A percentile compares a stretch with the other conserved stretches of the same genome.
These are phyloP conservation scores for Cyclura pinguis DNA, from an alignment of 2,797 vertebrate species.

Conservation along the genomic window DNA sequence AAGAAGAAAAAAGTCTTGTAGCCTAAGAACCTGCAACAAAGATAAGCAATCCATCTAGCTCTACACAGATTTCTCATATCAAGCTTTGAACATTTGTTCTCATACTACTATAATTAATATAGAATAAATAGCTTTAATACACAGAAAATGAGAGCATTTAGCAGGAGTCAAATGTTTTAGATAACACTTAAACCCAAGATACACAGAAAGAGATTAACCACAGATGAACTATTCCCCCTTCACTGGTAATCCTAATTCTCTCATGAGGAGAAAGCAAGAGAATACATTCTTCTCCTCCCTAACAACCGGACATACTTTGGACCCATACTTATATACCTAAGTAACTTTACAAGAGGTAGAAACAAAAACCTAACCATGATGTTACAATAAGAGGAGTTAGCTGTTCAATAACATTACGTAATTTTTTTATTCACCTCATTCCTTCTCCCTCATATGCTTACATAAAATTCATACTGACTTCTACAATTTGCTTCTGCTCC, in stretches of 20 bases:
- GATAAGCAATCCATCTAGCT: neutral
- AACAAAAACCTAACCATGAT: neutral
- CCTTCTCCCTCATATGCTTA: neutral
- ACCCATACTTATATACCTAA: neutral
- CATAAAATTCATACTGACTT: neutral
- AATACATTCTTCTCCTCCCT: neutral
- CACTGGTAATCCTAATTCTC: neutral
- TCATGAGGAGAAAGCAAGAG: neutral
- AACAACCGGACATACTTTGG: neutral
- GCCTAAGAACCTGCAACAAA: neutral
- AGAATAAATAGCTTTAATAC: neutral
- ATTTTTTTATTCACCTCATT: neutral
- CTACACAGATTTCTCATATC: neutral
- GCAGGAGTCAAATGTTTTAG: slow-evolving; percentile 2
- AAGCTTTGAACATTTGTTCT: neutral
- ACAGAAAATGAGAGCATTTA: neutral
- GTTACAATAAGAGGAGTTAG: neutral
- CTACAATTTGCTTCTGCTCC: neutral
- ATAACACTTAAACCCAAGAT: neutral
- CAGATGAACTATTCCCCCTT: neutral
- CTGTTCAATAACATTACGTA: neutral
- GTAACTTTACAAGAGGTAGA: neutral
- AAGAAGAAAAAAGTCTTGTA: neutral
- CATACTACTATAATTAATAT: neutral
- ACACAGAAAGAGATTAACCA: neutral